These are phyloP conservation scores for Protonemura montana DNA, from an alignment of 2,888 invertebrate genomes.

Conservation along the genomic window DNA sequence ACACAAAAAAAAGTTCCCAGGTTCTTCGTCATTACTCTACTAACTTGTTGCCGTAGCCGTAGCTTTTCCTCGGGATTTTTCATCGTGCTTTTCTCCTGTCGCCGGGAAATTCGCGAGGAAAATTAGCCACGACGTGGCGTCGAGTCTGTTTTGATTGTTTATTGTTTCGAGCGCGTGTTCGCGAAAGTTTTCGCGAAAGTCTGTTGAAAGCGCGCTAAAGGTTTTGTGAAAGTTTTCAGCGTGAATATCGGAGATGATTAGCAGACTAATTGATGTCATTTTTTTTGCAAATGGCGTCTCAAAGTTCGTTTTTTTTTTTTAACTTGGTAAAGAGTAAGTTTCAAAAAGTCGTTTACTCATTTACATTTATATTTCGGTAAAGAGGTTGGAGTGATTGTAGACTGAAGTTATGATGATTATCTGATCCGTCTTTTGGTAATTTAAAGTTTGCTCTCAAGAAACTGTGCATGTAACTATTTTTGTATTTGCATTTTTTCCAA, in stretches of 20 bases:
- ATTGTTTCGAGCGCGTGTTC: background rate
- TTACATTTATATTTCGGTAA: too few relatives aligned
- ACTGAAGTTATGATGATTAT: too few relatives aligned
- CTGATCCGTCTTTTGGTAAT: too few relatives aligned
- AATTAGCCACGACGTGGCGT: background rate
- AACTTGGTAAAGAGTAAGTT: too few relatives aligned
- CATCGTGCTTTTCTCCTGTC: background rate
- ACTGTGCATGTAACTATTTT: too few relatives aligned
- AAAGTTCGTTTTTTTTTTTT: too few relatives aligned
- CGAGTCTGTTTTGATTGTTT: background rate
- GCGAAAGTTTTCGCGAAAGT: background rate
- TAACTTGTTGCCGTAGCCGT: background rate
- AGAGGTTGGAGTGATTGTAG: too few relatives aligned
- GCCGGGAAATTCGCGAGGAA: background rate
- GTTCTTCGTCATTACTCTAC: background rate
- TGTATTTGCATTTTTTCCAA: too few relatives aligned
- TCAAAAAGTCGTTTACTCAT: too few relatives aligned
- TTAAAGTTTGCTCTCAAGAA: too few relatives aligned
- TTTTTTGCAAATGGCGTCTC: too few relatives aligned
- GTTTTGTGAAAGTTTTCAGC: background rate
- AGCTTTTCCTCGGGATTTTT: background rate
- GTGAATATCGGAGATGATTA: background rate
- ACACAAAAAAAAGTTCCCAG: background rate
- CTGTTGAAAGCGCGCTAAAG: background rate
- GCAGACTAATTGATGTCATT: background rate